Evolutionary conservation across 2,113 vertebrate species (phyloP).

Genomic region (Xenopus borealis): DNA sequence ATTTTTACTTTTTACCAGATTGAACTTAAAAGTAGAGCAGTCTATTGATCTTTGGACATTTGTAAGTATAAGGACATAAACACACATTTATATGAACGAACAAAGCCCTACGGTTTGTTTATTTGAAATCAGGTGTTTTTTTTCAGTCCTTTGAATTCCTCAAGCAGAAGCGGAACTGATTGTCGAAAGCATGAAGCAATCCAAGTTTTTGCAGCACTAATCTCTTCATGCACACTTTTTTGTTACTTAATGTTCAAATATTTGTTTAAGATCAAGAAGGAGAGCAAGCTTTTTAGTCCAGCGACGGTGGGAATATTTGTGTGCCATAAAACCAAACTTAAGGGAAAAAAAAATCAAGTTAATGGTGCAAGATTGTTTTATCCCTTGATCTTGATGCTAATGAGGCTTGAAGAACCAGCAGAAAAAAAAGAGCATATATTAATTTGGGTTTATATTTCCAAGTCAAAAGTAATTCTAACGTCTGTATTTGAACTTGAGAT

Average conservation of each 20-base stretch:
- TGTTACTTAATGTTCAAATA: conserved; percentile 23
- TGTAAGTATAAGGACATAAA: too few species aligned
- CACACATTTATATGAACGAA: neutral
- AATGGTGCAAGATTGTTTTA: neutral
- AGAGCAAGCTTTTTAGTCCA: neutral
- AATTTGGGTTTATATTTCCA: conserved; percentile 10
- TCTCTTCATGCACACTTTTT: conserved; percentile 7
- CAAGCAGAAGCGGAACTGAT: conserved; percentile 22
- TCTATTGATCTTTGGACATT: neutral
- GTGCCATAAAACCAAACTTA: neutral
- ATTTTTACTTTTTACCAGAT: too few species aligned
- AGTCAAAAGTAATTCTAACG: conserved; percentile 15
- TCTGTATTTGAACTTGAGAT: neutral
- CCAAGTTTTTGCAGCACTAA: conserved; percentile 5
- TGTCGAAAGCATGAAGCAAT: neutral
- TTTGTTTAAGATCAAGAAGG: conserved; percentile 21
- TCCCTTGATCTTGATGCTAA: conserved; percentile 13
- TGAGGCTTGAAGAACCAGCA: conserved; percentile 12
- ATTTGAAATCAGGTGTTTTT: neutral
- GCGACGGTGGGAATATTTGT: neutral
- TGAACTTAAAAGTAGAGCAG: too few species aligned
- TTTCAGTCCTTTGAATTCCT: conserved; percentile 7
- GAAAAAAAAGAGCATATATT: neutral
- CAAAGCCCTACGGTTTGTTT: conserved; percentile 13
- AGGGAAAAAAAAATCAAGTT: neutral